Evolutionary conservation across 2,797 vertebrate genomes (phyloP).

Genomic region (Channallabes apus): DNA sequence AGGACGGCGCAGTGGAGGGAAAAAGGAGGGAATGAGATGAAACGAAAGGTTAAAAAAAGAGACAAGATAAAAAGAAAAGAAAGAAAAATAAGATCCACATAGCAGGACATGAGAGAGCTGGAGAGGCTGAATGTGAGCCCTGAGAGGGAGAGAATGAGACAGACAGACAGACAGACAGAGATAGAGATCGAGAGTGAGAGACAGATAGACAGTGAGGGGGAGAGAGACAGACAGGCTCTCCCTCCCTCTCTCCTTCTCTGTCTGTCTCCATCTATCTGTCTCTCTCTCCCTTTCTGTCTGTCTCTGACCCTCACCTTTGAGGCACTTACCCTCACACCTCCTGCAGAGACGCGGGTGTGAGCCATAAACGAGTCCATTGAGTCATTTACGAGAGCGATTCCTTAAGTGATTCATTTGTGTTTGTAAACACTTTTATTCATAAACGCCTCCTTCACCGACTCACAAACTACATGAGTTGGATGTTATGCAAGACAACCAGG

Average conservation of each 20-base stretch:
- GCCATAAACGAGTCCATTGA: too few species aligned
- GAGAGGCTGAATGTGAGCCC: background rate
- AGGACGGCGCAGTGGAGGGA: slow-evolving; percentile 1
- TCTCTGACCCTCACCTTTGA: too few species aligned
- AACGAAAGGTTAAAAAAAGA: slow-evolving; percentile 10
- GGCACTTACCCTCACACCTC: too few species aligned
- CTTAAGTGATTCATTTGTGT: background rate
- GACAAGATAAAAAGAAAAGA: slow-evolving; percentile 23
- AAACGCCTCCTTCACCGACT: background rate
- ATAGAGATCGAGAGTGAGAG: background rate
- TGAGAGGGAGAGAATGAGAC: background rate
- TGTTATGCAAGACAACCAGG: too few species aligned
- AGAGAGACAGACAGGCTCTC: too few species aligned
- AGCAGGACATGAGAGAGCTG: background rate
- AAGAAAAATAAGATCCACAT: slow-evolving; percentile 42
- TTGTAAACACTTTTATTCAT: background rate
- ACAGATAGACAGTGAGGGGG: background rate
- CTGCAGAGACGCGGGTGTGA: too few species aligned
- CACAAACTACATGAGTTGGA: too few species aligned
- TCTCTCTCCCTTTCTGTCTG: too few species aligned
- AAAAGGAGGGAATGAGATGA: slow-evolving; percentile 11
- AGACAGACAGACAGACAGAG: background rate
- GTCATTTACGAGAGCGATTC: too few species aligned
- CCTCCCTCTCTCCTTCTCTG: too few species aligned
- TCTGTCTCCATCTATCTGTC: background rate